Base-by-base conservation (phyloP, 2,797 vertebrate species). In the Schizopygopsis pylzovi region DNA sequence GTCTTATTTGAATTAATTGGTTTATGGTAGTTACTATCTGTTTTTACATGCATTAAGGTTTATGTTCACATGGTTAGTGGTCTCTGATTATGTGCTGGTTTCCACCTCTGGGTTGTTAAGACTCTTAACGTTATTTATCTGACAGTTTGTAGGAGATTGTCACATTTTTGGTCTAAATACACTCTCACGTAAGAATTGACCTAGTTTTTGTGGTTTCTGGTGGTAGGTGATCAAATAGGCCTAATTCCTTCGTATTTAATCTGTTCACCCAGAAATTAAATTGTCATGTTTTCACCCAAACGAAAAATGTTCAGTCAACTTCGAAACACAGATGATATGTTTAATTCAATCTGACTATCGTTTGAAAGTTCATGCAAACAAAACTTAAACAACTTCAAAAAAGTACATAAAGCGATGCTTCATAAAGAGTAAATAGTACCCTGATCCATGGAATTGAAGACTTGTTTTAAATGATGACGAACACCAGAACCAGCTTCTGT, bases 151-250 rank as follows among this genome's bases (percentile, higher is more conserved):
- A 25, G 52, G 76, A 59, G 22, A 15, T 25, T 78, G 54, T 16
- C 0, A 4, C 54, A 25, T 78, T 59, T 41, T 41, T 54, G 18
- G 10, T 54, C 18, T 54, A 20, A 37, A 54, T 11, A 77, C 12
- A 41, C 28, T 49, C 3, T 4, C 54, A 37, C 13, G 6, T 18
- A 4, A n/a, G 10, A 52, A 52, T 15, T 73, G 37, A 22, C 16
- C 9, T 76, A 41, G 76, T 59, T 77, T 47, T 77, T 39, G 12
- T 59, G 13, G 20, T 25, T 79, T 79, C n/a, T 45, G 39, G 56
- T 79, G 15, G n/a, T 61, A 79, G 56, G 56, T 28, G 15, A 61
- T 45, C 15, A 43, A 6, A 63, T 18, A 61, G 59, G 59, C n/a
- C 1, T 11, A 20, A n/a, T 39, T n/a, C 6, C 28, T 8, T 61